Evolutionary conservation across 2,888 invertebrate genomes (phyloP), one percentile per base, ranked within the genome.

Genomic region (Agrochola litura): DNA sequence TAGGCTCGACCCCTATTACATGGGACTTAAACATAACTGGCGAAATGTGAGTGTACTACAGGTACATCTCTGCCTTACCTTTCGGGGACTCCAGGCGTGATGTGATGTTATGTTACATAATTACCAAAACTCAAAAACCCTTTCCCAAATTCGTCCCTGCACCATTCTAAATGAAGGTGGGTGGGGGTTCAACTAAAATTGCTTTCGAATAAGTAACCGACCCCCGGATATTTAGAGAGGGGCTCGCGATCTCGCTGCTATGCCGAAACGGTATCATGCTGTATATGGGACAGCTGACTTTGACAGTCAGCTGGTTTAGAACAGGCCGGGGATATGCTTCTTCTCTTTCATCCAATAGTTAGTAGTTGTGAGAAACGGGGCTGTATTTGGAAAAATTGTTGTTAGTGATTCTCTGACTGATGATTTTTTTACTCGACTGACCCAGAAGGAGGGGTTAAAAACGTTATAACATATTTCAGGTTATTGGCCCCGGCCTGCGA

Each of bases 121-220:
- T 49, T 22, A 54, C 5, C 4, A 37, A 19, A 25, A 30, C 14
- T 2, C 9, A 30, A 66, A 69, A 71, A 73, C 14, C 64, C 6
- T 22, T 12, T 14, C 77, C 88, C 71, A 4, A 94, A 63, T 94
- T 77, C 95, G 84, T 10, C 91, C 93, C 95, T 91, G 93, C 37
- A 41, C 78, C 89, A 88, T 92, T 94, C 94, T 94, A 95, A 95
- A 94, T 93, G 94, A 93, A 91, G 92, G 89, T 90, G 93, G 91
- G 92, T 91, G 91, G 88, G 92, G 82, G 72, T 83, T 88, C 83
- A 94, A 95, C 94, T 95, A 95, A 95, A 96, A 96, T 96, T 96
- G 95, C 96, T 96, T 96, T 95, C 95, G 93, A 95, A 96, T 96
- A 96, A 95, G 95, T 95, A 95, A 94, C 94, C 92, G 86, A 90